Base-by-base conservation (phyloP, 1,140 invertebrate genomes). In the Heliconius hermathena region DNA sequence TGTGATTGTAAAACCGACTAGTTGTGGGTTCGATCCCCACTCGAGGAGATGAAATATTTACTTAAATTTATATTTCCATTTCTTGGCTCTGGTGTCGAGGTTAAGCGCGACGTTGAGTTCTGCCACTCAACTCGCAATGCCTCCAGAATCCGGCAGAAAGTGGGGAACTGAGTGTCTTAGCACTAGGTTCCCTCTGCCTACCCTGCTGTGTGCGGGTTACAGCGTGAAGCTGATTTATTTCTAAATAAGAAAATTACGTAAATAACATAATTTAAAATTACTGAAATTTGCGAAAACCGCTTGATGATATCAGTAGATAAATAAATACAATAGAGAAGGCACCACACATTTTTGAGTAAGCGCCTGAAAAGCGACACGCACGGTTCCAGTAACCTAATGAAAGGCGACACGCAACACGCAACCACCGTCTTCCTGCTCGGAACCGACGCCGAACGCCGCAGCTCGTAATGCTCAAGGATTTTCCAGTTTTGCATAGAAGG, bases 401-500 rank as follows among this genome's bases (percentile, higher is more conserved):
- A 77, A 77, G 46, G 41, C 74, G 41, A 79, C 86, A 90, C 85
- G 86, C 87, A 77, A 87, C 83, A 90, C 85, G 87, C 87, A 77
- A 88, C 83, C 76, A 60, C 79, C 16, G 41, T 74, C 85, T 90
- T 89, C 87, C 89, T 86, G 87, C 78, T 87, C 82, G 75, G 78
- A 83, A 76, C 80, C 54, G 75, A 80, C 73, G 73, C 46, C 66
- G 77, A 66, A 57, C 46, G 76, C 46, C 66, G 76, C 71, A 73
- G 70, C 57, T 85, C 85, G 85, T 89, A 88, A 87, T 72, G 57
- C 88, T 89, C 88, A 91, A 90, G 88, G 87, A 88, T 84, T 84
- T 84, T 76, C 29, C 76, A 81, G 71, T 79, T 80, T 81, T 76
- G 77, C 77, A 71, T 80, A 57, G 60, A 71, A 60, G 76, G 73